Conservation (phyloP, 2,113 vertebrate genomes). For the Myxocyprinus asiaticus region DNA sequence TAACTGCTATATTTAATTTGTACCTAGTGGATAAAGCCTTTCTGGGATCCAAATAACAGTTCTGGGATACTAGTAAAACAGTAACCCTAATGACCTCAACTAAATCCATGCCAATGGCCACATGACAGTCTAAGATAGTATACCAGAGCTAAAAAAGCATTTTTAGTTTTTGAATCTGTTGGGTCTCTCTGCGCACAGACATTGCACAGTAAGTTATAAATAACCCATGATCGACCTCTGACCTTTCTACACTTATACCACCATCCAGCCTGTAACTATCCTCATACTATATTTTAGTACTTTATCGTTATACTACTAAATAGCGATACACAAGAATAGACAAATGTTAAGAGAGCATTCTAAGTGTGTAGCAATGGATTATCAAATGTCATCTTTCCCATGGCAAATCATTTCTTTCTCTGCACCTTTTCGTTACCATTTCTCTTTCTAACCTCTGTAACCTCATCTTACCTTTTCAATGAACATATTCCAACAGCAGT, state of each 20-base stretch:
- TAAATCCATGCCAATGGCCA: background rate
- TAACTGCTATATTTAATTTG: background rate
- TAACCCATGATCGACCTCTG: slow-evolving; percentile 23
- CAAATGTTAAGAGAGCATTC: background rate
- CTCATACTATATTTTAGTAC: background rate
- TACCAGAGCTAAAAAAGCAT: slow-evolving; percentile 4
- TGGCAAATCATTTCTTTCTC: background rate
- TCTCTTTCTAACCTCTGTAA: background rate
- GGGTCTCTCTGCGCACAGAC: too few species aligned
- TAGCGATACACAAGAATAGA: background rate
- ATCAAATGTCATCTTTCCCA: slow-evolving; percentile 2
- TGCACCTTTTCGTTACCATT: background rate
- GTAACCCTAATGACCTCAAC: too few species aligned
- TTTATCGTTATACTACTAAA: background rate
- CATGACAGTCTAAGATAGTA: background rate
- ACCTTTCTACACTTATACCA: background rate
- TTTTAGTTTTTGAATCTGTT: background rate
- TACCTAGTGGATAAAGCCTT: background rate
- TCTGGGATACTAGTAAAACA: too few species aligned
- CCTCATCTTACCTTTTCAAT: background rate
- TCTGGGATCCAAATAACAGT: too few species aligned
- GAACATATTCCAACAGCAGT: slow-evolving; percentile 8
- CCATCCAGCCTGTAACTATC: background rate
- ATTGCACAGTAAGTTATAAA: slow-evolving; percentile 15
- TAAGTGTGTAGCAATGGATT: background rate